These are phyloP conservation scores for Pandemis cinnamomeana DNA, from an alignment of 2,888 invertebrate genomes.

Conservation along the genomic window DNA sequence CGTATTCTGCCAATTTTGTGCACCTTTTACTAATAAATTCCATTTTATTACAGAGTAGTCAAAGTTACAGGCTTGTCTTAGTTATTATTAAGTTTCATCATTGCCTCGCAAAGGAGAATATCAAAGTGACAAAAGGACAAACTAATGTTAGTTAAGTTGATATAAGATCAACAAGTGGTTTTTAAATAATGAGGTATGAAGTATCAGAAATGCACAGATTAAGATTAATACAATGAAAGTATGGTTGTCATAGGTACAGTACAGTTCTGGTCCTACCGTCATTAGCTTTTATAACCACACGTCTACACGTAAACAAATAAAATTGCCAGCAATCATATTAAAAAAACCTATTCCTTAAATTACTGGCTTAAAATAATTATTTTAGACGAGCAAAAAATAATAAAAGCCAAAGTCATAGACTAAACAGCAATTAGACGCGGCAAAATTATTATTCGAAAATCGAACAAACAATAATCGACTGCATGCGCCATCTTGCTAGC, in stretches of 20 bases:
- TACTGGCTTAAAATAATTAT: slow-evolving; percentile 22
- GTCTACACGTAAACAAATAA: slow-evolving; percentile 7
- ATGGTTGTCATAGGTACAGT: too few species aligned
- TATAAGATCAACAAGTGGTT: too few species aligned
- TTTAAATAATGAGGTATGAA: too few species aligned
- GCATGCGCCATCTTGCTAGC: slow-evolving; percentile 82
- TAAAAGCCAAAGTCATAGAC: slow-evolving; percentile 44
- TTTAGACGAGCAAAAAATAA: slow-evolving; percentile 36
- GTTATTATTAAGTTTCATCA: too few species aligned
- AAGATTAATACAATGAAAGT: neutral
- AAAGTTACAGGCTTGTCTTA: too few species aligned
- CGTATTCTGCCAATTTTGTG: too few species aligned
- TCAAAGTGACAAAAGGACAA: too few species aligned
- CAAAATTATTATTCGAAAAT: slow-evolving; percentile 79
- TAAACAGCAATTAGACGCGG: slow-evolving; percentile 69
- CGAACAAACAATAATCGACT: slow-evolving; percentile 76
- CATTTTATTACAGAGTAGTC: too few species aligned
- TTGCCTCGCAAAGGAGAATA: too few species aligned
- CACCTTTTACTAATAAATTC: too few species aligned
- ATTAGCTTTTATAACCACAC: neutral
- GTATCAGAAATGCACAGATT: too few species aligned
- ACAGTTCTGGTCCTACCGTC: neutral
- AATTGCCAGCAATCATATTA: neutral
- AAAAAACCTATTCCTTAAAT: slow-evolving; percentile 5
- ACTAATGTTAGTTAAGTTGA: too few species aligned